Evolutionary conservation across 2,113 vertebrate species (phyloP).

Genomic region (Pyrgilauda ruficollis): DNA sequence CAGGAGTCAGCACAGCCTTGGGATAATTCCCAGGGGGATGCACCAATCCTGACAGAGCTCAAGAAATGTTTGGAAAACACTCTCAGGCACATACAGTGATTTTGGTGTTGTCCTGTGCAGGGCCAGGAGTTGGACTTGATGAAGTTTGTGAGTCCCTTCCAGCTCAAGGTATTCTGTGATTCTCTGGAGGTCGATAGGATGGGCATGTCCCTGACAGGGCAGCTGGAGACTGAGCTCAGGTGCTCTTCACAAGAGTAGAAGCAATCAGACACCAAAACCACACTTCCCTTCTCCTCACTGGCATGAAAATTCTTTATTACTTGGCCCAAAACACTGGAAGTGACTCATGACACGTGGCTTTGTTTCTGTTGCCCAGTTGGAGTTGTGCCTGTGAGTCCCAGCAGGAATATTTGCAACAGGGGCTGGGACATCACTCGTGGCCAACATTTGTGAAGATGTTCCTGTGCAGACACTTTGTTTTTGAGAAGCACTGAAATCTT

Average conservation of each 20-base stretch:
- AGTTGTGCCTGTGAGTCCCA: neutral
- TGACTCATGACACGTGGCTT: neutral
- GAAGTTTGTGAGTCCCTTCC: neutral
- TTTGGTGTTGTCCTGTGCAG: neutral
- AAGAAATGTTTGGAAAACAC: neutral
- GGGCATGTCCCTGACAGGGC: too few relatives aligned
- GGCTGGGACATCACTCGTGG: neutral
- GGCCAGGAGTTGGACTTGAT: neutral
- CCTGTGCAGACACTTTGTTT: neutral
- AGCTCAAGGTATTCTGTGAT: neutral
- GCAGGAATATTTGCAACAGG: neutral
- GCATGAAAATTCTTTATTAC: neutral
- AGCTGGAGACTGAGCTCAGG: neutral
- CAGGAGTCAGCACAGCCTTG: neutral
- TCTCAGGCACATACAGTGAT: neutral
- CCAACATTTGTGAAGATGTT: neutral
- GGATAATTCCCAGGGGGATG: neutral
- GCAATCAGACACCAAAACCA: neutral
- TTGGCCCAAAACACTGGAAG: neutral
- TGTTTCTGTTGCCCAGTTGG: neutral
- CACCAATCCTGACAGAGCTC: neutral
- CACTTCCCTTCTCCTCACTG: neutral
- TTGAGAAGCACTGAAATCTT: neutral
- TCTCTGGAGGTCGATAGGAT: neutral
- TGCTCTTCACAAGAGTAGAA: neutral